Evolutionary conservation across 1,140 invertebrate species (phyloP).

Genomic region (Linepithema humile): DNA sequence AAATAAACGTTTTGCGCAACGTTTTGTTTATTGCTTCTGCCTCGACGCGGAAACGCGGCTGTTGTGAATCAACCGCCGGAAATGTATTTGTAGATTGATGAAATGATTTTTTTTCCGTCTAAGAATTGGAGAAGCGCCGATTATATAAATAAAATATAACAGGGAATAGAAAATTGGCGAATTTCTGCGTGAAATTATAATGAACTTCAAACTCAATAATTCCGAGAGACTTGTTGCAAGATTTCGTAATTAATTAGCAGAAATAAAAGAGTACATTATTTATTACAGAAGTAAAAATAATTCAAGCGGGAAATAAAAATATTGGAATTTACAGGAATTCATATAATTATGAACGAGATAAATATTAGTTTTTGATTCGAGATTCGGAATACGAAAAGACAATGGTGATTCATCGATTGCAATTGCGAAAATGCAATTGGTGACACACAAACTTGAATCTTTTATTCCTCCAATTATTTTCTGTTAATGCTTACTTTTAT

Average conservation of each 20-base stretch:
- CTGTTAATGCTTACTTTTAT: constrained; percentile 2
- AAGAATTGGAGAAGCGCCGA: not conserved
- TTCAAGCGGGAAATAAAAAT: not conserved
- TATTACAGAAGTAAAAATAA: no score
- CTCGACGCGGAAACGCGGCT: not conserved
- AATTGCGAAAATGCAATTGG: not conserved
- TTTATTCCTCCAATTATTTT: not conserved
- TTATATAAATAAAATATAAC: no score
- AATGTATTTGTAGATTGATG: not conserved
- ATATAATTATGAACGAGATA: not conserved
- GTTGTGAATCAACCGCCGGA: not conserved
- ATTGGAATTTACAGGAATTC: not conserved
- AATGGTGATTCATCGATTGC: not conserved
- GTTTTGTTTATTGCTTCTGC: constrained; percentile 50
- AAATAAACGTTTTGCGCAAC: constrained; percentile 53
- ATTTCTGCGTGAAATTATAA: no score
- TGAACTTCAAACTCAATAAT: no score
- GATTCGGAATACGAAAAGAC: not conserved
- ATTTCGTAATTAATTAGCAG: no score
- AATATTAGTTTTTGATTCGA: not conserved
- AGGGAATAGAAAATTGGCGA: no score
- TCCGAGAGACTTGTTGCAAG: no score
- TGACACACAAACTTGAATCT: not conserved
- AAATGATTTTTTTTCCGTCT: not conserved
- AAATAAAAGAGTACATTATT: no score